Conservation (phyloP, 2,797 vertebrate genomes). For the Okamejei kenojei region DNA sequence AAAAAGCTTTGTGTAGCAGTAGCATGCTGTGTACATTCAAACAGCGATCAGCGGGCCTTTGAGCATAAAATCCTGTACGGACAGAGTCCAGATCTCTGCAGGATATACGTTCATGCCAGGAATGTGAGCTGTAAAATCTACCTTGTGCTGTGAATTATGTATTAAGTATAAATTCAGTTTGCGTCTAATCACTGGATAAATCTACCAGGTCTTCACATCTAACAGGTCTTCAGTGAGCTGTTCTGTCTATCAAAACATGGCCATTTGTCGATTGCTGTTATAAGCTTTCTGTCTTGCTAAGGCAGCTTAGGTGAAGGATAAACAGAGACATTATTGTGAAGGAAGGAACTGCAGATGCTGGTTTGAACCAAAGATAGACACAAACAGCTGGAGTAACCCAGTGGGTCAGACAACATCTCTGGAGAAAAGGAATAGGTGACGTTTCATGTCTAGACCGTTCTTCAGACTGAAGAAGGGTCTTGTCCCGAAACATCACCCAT, state of each 20-base stretch:
- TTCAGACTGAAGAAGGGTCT: no score
- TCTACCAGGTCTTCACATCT: not conserved
- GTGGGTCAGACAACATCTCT: no score
- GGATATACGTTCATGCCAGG: not conserved
- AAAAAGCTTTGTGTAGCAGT: not conserved
- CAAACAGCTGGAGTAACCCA: no score
- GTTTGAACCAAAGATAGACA: no score
- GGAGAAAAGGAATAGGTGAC: no score
- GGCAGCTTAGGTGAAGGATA: not conserved
- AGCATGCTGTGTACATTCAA: not conserved
- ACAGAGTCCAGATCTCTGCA: no score
- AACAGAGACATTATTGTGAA: not conserved
- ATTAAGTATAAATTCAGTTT: not conserved
- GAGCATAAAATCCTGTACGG: not conserved
- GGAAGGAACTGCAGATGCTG: no score
- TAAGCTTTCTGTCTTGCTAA: not conserved
- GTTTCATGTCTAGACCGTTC: no score
- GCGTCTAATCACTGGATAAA: not conserved
- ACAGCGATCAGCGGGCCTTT: not conserved
- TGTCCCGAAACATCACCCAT: no score
- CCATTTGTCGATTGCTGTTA: not conserved
- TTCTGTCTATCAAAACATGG: not conserved
- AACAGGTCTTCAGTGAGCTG: not conserved
- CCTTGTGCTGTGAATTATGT: not conserved
- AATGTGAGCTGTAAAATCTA: not conserved